These are phyloP conservation scores for Leptinotarsa peninsularis DNA, from an alignment of 2,888 invertebrate species.

Conservation along the genomic window DNA sequence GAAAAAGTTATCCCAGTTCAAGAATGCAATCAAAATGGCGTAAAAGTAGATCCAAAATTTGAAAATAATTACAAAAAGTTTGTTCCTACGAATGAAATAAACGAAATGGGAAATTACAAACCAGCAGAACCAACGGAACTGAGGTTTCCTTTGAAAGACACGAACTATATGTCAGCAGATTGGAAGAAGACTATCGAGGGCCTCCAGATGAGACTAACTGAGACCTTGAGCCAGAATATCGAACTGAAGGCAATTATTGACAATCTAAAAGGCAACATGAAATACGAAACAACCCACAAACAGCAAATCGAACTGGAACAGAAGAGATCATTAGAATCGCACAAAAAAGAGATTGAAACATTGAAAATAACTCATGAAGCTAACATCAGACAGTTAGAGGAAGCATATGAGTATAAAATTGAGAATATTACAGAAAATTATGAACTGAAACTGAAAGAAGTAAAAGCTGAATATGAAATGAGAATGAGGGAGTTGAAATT, in stretches of 20 bases:
- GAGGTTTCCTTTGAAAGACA: conserved; percentile 44
- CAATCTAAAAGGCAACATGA: conserved; percentile 39
- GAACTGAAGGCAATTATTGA: conserved; percentile 48
- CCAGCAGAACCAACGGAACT: conserved; percentile 18
- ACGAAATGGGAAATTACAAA: conserved; percentile 2
- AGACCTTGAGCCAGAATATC: conserved; percentile 53
- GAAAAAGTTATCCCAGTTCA: neutral
- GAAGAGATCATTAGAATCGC: conserved; percentile 30
- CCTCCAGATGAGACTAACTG: conserved; percentile 52
- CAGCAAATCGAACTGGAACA: conserved; percentile 37
- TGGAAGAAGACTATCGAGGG: conserved; percentile 54
- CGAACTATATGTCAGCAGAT: conserved; percentile 49
- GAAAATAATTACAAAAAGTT: conserved; percentile 1
- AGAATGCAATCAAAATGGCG: neutral
- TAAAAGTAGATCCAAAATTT: conserved; percentile 5
- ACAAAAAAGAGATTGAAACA: conserved; percentile 42
- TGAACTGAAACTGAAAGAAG: conserved; percentile 44
- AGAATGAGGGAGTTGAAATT: conserved; percentile 43
- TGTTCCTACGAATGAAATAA: neutral
- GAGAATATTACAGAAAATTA: conserved; percentile 41
- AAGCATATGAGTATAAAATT: conserved; percentile 36
- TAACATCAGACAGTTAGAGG: conserved; percentile 38
- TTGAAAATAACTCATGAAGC: conserved; percentile 41
- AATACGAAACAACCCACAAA: conserved; percentile 37
- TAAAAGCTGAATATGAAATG: conserved; percentile 45